A percentile compares a stretch with the other conserved stretches of the same genome.
phyloP scores from a whole-genome alignment of 2,113 vertebrate species.

The Barnardius zonarius region DNA sequence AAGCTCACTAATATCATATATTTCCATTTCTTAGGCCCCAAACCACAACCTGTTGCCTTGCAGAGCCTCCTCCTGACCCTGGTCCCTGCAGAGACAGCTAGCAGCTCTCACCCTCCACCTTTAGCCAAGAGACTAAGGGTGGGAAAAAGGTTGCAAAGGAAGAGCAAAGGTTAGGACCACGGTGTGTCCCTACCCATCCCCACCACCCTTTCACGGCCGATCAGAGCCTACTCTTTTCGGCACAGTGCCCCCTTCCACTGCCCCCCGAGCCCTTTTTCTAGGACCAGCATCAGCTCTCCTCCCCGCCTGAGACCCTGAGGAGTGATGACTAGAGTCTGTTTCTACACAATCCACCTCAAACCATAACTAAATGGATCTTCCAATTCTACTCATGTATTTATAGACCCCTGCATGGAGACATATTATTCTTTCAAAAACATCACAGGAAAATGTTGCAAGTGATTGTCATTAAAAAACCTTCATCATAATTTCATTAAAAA shows the following conservation, averaged over 20 bases:
- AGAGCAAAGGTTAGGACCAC: neutral
- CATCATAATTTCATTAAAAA: conserved; percentile 65
- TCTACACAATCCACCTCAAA: neutral
- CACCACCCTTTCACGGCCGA: neutral
- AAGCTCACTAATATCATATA: neutral
- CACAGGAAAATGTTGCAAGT: conserved; percentile 42
- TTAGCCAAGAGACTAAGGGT: neutral
- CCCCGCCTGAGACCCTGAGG: accelerated
- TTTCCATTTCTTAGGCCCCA: neutral
- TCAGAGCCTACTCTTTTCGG: neutral
- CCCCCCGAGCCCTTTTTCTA: neutral
- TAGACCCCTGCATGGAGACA: neutral
- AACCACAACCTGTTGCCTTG: neutral
- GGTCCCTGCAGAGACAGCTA: neutral
- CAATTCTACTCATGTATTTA: conserved; percentile 28
- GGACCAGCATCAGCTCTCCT: neutral
- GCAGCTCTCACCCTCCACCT: neutral
- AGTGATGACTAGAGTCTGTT: neutral
- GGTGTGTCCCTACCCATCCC: neutral
- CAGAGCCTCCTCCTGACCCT: neutral
- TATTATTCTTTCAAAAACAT: conserved; percentile 22
- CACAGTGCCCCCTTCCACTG: neutral
- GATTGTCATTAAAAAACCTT: conserved; percentile 9
- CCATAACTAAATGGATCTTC: conserved; percentile 3
- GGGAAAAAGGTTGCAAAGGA: neutral